Base-by-base conservation (phyloP, 1,140 invertebrate species). In the Hyles vespertilio region DNA sequence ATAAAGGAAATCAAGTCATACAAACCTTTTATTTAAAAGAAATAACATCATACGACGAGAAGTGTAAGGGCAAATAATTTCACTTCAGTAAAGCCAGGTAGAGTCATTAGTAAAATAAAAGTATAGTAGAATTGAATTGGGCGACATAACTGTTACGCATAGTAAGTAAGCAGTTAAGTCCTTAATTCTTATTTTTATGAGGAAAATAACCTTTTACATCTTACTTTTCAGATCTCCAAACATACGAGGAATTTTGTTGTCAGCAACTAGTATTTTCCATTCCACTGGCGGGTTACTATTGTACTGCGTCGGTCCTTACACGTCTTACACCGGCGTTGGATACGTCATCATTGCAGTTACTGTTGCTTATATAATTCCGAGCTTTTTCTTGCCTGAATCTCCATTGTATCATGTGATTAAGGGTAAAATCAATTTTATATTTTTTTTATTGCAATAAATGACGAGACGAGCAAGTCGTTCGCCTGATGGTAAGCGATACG, bases 211-310 rank as follows among this genome's bases (percentile, higher is more conserved):
- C 36, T 40, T 8, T 40, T 8, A 40, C 36, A 40, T 40, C 4
- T 40, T 5, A 40, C 8, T 40, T 72, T 68, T n/a, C 46, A 75
- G 69, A 3, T 67, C 66, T 2, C 67, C 69, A 32, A 54, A 63
- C 3, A 65, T 72, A 4, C 44, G 72, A 49, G 81, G 81, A 1
- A 66, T 77, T 11, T 40, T 81, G 3, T 48, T 84, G 45, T 70
- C 78, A 3, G 57, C 61, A 6, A 60, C 70, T 0, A 74, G 72
- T 10, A 65, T 80, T 12, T 72, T 69, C 40, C 57, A 52, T 9
- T 76, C 77, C 1, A 36, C 65, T 5, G 81, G 81, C 0, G 63
- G 63, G 10, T 51, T 81, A 0, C 11, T 77, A 5, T 59, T 76
- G 5, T 78, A 69, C 33, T 60, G 70, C 0, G 53, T 72, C 8